Percentiles rank a stretch among this genome's conserved stretches.
phyloP scores from a whole-genome alignment of 2,113 vertebrate genomes.

The Ranitomeya variabilis region DNA sequence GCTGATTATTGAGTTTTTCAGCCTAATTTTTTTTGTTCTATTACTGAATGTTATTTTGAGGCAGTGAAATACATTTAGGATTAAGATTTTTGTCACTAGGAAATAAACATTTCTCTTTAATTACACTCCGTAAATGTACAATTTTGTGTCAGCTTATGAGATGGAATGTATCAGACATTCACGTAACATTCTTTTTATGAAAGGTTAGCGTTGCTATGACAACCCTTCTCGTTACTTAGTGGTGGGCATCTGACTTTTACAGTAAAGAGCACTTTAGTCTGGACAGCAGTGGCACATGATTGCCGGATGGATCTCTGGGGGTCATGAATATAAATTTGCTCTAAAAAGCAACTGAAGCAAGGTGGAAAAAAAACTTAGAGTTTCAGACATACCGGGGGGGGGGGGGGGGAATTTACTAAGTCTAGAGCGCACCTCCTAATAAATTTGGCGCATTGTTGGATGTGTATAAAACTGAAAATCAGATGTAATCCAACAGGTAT shows the following conservation, averaged over 20 bases:
- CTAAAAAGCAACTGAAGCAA: background rate
- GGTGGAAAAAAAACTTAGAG: background rate
- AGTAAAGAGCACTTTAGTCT: background rate
- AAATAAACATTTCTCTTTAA: background rate
- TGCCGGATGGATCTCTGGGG: background rate
- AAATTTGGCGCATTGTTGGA: no score
- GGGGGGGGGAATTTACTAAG: no score
- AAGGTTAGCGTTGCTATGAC: constrained; percentile 12
- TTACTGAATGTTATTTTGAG: no score
- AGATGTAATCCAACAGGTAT: no score
- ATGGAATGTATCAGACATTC: no score
- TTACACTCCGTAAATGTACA: background rate
- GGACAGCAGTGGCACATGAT: background rate
- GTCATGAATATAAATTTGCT: background rate
- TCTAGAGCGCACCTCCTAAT: no score
- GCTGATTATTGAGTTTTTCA: no score
- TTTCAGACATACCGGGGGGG: background rate
- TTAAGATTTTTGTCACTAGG: no score
- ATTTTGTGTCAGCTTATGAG: background rate
- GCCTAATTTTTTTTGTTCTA: no score
- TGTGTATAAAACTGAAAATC: no score
- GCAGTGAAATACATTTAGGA: no score
- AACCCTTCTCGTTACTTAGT: background rate
- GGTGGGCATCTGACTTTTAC: background rate
- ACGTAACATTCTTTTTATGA: background rate